These are phyloP conservation scores for Emberiza fucata DNA, from an alignment of 2,113 vertebrate species.

Conservation along the genomic window DNA sequence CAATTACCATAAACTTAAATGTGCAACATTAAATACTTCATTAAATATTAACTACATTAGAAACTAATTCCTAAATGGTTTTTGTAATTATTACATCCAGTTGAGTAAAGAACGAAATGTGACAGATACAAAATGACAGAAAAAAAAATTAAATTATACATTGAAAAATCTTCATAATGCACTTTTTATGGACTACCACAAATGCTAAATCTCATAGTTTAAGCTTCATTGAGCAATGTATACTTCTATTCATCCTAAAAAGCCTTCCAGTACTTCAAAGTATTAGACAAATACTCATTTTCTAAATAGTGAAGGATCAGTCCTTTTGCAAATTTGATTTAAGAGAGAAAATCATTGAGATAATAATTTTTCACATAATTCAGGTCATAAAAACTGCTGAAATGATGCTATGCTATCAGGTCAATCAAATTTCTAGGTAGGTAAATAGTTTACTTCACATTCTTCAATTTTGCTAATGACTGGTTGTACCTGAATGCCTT, in stretches of 20 bases:
- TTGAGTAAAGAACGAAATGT: neutral
- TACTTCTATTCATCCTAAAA: neutral
- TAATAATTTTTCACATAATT: neutral
- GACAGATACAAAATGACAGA: neutral
- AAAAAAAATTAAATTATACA: neutral
- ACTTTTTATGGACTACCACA: neutral
- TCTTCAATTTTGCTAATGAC: neutral
- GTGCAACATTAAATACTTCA: neutral
- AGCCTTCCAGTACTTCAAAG: neutral
- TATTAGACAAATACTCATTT: neutral
- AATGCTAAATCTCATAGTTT: neutral
- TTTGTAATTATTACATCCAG: neutral
- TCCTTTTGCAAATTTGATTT: neutral
- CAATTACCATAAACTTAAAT: neutral
- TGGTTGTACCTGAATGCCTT: neutral
- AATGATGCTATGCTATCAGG: neutral
- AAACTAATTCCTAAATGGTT: neutral
- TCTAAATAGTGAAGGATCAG: neutral
- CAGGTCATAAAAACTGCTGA: neutral
- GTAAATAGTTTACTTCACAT: neutral
- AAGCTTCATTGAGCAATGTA: neutral
- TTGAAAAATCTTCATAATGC: neutral
- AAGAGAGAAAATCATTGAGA: neutral
- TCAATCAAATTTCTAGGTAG: neutral
- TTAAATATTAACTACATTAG: neutral